Conservation (phyloP, 2,888 invertebrate species). For the Antheraea yamamai region DNA sequence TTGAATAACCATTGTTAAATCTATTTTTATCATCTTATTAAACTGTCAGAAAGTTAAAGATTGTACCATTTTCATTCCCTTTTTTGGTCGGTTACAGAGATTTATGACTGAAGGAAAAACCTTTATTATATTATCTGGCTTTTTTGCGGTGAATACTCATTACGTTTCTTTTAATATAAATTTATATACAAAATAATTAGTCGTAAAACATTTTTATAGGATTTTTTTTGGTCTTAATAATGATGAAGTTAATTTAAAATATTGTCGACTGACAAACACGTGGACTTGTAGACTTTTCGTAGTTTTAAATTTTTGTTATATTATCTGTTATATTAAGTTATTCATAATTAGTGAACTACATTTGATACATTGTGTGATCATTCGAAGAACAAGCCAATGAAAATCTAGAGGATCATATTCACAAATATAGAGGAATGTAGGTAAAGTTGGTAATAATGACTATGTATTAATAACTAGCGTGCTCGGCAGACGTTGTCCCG, state of each 20-base stretch:
- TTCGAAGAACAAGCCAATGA: too few relatives aligned
- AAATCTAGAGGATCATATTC: too few relatives aligned
- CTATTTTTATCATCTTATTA: constrained; percentile 79
- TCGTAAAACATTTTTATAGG: neutral
- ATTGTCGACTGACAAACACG: neutral
- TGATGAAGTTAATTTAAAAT: neutral
- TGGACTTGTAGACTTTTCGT: neutral
- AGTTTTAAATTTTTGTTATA: neutral
- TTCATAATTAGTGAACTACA: too few relatives aligned
- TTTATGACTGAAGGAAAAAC: constrained; percentile 63
- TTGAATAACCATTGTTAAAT: constrained; percentile 20
- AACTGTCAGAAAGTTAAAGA: constrained; percentile 79
- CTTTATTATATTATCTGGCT: constrained; percentile 68
- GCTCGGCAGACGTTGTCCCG: too few relatives aligned
- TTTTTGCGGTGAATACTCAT: constrained; percentile 56
- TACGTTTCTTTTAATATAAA: constrained; percentile 31
- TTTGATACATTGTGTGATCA: too few relatives aligned
- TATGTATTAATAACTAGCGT: too few relatives aligned
- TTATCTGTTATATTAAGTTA: too few relatives aligned
- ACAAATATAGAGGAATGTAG: too few relatives aligned
- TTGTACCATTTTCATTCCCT: constrained; percentile 70
- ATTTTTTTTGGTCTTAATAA: neutral
- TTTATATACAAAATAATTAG: constrained; percentile 9
- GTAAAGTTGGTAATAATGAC: too few relatives aligned
- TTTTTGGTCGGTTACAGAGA: constrained; percentile 68